phyloP scores from a whole-genome alignment of 2,888 invertebrate genomes.

The Diplazon laetatorius region DNA sequence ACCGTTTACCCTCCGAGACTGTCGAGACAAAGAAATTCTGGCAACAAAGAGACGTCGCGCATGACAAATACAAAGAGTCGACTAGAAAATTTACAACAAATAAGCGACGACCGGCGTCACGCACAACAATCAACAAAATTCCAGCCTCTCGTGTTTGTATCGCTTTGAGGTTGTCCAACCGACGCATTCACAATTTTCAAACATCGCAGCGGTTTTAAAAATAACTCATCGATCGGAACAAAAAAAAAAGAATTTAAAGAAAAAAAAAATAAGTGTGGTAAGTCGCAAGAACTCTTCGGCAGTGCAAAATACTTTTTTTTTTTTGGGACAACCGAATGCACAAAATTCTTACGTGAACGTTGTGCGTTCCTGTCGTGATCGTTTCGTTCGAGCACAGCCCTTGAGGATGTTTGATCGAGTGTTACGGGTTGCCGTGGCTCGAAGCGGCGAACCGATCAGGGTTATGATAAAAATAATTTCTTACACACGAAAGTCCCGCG shows the following conservation, averaged over 20 bases:
- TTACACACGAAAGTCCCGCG: constrained; percentile 68
- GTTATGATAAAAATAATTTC: constrained; percentile 73
- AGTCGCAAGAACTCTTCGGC: constrained; percentile 34
- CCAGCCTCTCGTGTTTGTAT: constrained; percentile 28
- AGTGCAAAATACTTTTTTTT: background rate
- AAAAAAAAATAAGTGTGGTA: constrained; percentile 59
- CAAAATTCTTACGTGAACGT: constrained; percentile 38
- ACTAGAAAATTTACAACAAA: too few relatives aligned
- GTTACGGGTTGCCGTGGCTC: constrained; percentile 8
- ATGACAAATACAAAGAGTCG: too few relatives aligned
- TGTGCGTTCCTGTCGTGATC: background rate
- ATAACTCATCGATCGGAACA: constrained; percentile 73
- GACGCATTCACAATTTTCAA: constrained; percentile 58
- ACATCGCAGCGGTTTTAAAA: constrained; percentile 74
- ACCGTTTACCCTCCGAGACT: background rate
- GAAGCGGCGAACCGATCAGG: constrained; percentile 52
- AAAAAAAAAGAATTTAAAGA: constrained; percentile 62
- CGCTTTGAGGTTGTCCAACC: constrained; percentile 29
- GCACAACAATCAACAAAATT: constrained; percentile 19
- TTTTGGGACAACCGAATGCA: constrained; percentile 7
- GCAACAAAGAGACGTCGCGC: too few relatives aligned
- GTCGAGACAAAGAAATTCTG: constrained; percentile 28
- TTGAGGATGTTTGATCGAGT: constrained; percentile 13
- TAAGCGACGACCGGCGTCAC: background rate
- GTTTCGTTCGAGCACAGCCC: constrained; percentile 7